phyloP scores from a whole-genome alignment of 2,113 vertebrate species.

The Manacus vitellinus region DNA sequence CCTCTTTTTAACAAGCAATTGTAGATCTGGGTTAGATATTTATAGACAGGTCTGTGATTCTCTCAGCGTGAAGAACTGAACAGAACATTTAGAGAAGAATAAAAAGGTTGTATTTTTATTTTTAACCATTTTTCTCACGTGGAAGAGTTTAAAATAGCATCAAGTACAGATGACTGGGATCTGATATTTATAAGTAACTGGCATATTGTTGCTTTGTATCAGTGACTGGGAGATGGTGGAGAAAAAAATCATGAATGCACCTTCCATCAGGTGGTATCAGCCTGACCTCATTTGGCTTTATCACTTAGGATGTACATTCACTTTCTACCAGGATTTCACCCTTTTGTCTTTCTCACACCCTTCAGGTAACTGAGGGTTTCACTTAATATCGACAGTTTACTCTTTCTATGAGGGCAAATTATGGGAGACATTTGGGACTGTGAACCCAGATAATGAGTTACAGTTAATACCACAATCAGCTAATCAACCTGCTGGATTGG shows the following conservation, averaged over 20 bases:
- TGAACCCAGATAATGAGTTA: background rate
- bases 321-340: background rate
- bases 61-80: conserved; percentile 57
- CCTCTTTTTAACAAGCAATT: conserved; percentile 42
- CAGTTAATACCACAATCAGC: background rate
- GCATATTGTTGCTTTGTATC: conserved; percentile 10
- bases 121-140: conserved; percentile 62
- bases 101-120: conserved; percentile 59
- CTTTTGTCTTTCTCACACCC: background rate
- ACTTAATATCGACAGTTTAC: background rate
- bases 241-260: background rate
- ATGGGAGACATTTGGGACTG: background rate
- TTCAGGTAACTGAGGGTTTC: background rate
- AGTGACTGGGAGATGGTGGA: background rate
- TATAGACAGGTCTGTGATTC: conserved; percentile 65
- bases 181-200: conserved; percentile 19
- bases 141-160: conserved; percentile 48
- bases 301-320: background rate
- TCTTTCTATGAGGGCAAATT: background rate
- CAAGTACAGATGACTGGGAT: conserved; percentile 8
- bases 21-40: conserved; percentile 78
- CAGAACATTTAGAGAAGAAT: conserved; percentile 55
- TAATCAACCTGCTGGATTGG: background rate
- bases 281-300: background rate
- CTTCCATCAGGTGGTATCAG: background rate